Base-by-base conservation (phyloP, 2,797 vertebrate genomes). In the Catostomus latipinnis region DNA sequence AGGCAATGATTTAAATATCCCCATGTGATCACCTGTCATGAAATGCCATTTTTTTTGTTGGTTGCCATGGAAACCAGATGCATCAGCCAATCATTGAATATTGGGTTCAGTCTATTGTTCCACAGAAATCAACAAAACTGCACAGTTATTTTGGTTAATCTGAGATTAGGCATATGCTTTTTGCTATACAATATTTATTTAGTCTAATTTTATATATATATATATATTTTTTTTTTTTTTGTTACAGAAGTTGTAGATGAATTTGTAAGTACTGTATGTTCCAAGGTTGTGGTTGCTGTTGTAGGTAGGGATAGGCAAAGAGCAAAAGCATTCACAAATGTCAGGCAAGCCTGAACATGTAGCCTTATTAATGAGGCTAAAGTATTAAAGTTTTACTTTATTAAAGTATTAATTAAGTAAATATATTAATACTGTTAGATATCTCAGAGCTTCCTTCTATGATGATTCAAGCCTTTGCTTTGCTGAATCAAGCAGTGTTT, bases 291-390 rank as follows among this genome's bases (percentile, higher is more conserved):
- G 45, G 34, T 14, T 63, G 6, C 6, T 71, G 43, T 52, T 54
- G 67, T 70, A 9, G 61, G 45, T 82, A 70, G 12, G 45, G 49
- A 13, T 68, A 52, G 73, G 80, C 16, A 79, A 72, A 74, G 57
- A 6, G 13, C 18, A 1, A 34, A 49, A 65, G 50, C 86, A 58
- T 75, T 76, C 73, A 22, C 52, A 11, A 71, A 7, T 54, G 49
- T 79, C 65, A 68, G 83, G 81, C 90, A 88, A 82, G 89, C 75
- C 88, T 85, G 78, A 87, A 75, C 87, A 90, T 89, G 88, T 84
- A 85, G 75, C 83, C 62, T 86, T 88, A 34, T 34, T 34, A 87
- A 88, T 91, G 84, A 54, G 86, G 73, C 10, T 70, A 79, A 58
- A 65, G 18, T 84, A 84, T 87, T 69, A 22, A 1, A 45, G 18